These are phyloP conservation scores for Vulpes ferrilata DNA, from an alignment of 2,113 vertebrate species.

Conservation along the genomic window DNA sequence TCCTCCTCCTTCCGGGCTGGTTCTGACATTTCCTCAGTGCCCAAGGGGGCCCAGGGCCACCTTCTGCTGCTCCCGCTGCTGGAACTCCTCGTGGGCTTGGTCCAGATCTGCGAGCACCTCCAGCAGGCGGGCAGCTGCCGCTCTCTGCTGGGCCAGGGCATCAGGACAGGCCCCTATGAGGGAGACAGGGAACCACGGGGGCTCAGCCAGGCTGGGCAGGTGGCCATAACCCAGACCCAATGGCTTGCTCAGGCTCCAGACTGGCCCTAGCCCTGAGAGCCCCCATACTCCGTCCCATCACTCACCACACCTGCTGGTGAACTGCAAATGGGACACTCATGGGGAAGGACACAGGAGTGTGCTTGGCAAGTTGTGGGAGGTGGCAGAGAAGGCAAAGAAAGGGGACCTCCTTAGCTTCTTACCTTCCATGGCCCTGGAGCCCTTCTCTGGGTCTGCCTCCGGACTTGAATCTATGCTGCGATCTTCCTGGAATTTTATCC, in stretches of 20 bases:
- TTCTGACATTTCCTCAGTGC: slow-evolving; percentile 64
- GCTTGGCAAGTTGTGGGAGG: background rate
- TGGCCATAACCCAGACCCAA: background rate
- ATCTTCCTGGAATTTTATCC: slow-evolving; percentile 89
- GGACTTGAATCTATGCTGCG: slow-evolving; percentile 67
- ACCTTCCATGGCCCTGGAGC: slow-evolving; percentile 82
- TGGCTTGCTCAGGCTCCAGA: background rate
- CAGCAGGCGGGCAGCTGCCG: slow-evolving; percentile 85
- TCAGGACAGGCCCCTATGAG: slow-evolving; percentile 66
- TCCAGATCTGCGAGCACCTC: slow-evolving; percentile 91
- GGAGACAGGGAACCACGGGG: background rate
- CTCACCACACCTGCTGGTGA: background rate
- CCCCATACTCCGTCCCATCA: accelerated
- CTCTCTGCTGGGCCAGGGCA: slow-evolving; percentile 76
- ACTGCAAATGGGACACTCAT: background rate
- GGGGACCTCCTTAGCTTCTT: background rate
- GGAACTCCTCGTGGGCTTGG: slow-evolving; percentile 89
- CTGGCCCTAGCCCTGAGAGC: background rate
- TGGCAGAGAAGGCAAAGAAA: background rate
- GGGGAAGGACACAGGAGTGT: accelerated
- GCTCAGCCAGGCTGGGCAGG: background rate
- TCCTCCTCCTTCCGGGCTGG: background rate
- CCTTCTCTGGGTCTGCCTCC: slow-evolving; percentile 79
- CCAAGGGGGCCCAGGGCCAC: slow-evolving; percentile 75
- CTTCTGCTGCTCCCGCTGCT: slow-evolving; percentile 86